Conservation (phyloP, 2,113 vertebrate species). For the Saimiri boliviensis region DNA sequence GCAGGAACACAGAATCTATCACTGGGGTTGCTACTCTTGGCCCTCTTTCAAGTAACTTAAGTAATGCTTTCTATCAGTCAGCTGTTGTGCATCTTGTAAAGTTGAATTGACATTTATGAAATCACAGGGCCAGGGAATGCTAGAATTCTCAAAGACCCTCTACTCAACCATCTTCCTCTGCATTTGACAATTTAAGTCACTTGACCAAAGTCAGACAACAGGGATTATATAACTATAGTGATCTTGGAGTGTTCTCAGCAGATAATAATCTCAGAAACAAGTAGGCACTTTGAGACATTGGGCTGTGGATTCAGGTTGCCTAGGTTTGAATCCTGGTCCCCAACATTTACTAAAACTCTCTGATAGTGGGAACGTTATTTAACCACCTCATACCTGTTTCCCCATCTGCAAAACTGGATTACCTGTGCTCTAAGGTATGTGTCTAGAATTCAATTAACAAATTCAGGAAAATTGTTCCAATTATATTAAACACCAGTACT, state of each 20-base stretch:
- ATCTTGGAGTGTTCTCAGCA: background rate
- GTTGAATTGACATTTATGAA: background rate
- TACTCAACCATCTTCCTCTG: background rate
- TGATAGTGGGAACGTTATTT: background rate
- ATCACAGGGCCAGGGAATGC: background rate
- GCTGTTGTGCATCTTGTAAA: background rate
- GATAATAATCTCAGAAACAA: background rate
- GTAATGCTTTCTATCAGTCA: background rate
- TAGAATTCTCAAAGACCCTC: background rate
- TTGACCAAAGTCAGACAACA: background rate
- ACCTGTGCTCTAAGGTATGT: slow-evolving; percentile 34
- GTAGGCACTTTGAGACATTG: background rate
- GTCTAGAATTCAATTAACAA: slow-evolving; percentile 72
- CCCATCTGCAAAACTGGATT: slow-evolving; percentile 42
- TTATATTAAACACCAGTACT: slow-evolving; percentile 70
- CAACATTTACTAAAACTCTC: background rate
- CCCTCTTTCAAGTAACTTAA: background rate
- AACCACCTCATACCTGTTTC: background rate
- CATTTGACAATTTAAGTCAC: background rate
- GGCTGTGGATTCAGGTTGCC: background rate
- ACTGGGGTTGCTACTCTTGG: background rate
- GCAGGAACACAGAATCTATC: background rate
- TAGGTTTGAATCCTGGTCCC: background rate
- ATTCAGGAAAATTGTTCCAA: slow-evolving; percentile 68
- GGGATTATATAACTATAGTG: background rate